Percentiles rank a stretch among this genome's conserved stretches.
Evolutionary conservation across 2,797 vertebrate genomes (phyloP).

Genomic region (Platyrinchus mystaceus): DNA sequence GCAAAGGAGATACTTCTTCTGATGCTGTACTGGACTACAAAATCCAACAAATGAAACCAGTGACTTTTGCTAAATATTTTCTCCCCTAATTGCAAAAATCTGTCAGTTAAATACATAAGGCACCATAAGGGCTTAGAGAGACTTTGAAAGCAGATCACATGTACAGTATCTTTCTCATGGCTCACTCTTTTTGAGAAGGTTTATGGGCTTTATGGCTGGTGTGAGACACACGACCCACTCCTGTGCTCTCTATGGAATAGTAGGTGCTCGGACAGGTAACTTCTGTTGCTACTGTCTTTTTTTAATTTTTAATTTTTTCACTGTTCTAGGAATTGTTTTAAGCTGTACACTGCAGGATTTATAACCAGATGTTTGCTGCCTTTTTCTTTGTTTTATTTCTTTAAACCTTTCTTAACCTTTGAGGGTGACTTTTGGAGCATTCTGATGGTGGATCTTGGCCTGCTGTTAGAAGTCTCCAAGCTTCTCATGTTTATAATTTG

Average conservation of each 20-base stretch:
- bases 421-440: constrained; percentile 62
- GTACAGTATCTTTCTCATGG: constrained; percentile 75
- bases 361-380: constrained; percentile 62
- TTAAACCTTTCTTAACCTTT: constrained; percentile 60
- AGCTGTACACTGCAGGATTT: constrained; percentile 70
- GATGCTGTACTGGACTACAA: constrained; percentile 52
- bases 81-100: constrained; percentile 51
- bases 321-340: constrained; percentile 70
- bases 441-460: constrained; percentile 67
- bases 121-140: constrained; percentile 66
- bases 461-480: constrained; percentile 71
- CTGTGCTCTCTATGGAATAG: constrained; percentile 79
- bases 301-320: constrained; percentile 68
- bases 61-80: constrained; percentile 48
- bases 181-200: constrained; percentile 82
- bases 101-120: constrained; percentile 47
- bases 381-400: constrained; percentile 60
- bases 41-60: constrained; percentile 34
- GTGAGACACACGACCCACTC: constrained; percentile 81
- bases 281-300: constrained; percentile 78
- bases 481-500: constrained; percentile 57
- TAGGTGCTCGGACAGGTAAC: constrained; percentile 83
- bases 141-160: constrained; percentile 62
- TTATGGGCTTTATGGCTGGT: constrained; percentile 82
- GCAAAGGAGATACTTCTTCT: constrained; percentile 63